Evolutionary conservation across 2,888 invertebrate species (phyloP).

Genomic region (Drosophila neotestacea): DNA sequence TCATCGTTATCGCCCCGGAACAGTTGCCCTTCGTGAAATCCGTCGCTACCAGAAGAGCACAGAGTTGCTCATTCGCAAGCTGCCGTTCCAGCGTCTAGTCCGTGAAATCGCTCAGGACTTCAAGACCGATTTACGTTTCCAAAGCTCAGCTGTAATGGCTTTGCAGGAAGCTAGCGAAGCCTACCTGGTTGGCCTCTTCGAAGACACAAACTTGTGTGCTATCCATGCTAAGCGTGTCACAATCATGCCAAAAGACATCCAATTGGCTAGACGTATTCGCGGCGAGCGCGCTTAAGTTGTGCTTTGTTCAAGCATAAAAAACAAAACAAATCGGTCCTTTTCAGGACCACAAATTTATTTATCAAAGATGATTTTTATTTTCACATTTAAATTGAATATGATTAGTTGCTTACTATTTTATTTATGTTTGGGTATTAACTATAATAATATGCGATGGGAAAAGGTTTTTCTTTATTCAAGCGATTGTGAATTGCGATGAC

Average conservation of each 20-base stretch:
- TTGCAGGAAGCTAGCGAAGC: constrained; percentile 12
- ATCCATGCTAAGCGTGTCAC: constrained; percentile 98
- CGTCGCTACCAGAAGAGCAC: constrained; percentile 4
- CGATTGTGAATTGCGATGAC: too few relatives aligned
- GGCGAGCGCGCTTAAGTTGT: constrained; percentile 94
- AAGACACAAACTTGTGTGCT: neutral
- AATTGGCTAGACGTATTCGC: constrained; percentile 97
- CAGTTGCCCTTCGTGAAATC: neutral
- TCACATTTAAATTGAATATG: constrained; percentile 1
- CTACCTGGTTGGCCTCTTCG: constrained; percentile 13
- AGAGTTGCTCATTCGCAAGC: constrained; percentile 4
- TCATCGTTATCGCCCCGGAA: constrained; percentile 2
- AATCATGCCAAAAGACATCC: constrained; percentile 98
- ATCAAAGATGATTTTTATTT: constrained; percentile 21
- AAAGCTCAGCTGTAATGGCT: constrained; percentile 1
- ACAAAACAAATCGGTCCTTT: constrained; percentile 46
- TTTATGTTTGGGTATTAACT: too few relatives aligned
- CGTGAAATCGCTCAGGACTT: constrained; percentile 5
- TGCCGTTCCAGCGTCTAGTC: constrained; percentile 1
- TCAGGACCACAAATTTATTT: constrained; percentile 41
- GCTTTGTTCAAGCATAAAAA: neutral
- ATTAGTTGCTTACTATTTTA: too few relatives aligned
- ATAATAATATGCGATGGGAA: too few relatives aligned
- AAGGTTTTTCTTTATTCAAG: too few relatives aligned
- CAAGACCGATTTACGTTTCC: constrained; percentile 7